These are phyloP conservation scores for Tokudaia muenninki DNA, from an alignment of 2,797 vertebrate species.

Conservation along the genomic window DNA sequence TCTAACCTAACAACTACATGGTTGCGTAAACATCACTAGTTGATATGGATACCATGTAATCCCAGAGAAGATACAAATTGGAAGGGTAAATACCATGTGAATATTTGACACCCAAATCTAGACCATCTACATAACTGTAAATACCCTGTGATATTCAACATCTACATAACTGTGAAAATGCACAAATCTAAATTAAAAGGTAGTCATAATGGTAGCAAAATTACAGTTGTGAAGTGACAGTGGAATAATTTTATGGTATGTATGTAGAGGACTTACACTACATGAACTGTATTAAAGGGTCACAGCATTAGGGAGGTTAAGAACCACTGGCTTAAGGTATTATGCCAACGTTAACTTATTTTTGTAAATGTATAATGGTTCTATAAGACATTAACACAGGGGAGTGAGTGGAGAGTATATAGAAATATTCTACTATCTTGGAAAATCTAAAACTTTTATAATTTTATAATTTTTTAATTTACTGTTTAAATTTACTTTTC, in stretches of 20 bases:
- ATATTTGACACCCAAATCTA: neutral
- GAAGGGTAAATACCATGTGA: neutral
- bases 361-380: neutral
- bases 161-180: conserved; percentile 11
- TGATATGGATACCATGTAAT: neutral
- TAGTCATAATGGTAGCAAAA: neutral
- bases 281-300: neutral
- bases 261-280: neutral
- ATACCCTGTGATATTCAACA: neutral
- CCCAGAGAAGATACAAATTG: neutral
- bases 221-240: neutral
- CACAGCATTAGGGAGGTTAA: neutral
- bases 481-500: neutral
- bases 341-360: conserved; percentile 1
- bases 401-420: neutral
- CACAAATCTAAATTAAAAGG: neutral
- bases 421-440: neutral
- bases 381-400: neutral
- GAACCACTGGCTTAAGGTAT: neutral
- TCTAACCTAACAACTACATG: neutral
- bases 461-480: neutral
- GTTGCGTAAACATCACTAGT: neutral
- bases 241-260: neutral
- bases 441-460: conserved; percentile 33
- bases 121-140: neutral